Evolutionary conservation across 2,113 vertebrate genomes (phyloP), one percentile per base, ranked within the genome.

Genomic region (Seriola rivoliana): DNA sequence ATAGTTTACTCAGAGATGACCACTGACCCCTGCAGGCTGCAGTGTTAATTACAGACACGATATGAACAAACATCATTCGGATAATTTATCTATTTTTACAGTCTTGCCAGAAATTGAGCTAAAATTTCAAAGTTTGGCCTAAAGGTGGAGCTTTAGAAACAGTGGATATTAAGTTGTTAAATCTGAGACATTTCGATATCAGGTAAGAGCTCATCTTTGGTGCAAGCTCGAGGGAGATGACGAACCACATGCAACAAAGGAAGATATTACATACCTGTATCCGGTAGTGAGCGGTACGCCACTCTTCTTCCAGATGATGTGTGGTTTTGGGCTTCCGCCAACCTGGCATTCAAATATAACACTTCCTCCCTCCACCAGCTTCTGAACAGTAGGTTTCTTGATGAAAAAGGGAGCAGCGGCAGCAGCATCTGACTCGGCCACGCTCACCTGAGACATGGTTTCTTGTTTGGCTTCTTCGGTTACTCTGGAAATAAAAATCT

Each of bases 291-390:
- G 95, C 82, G 97, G 97, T 72, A 99, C 93, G 17, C 98, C 98
- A 14, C 95, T 95, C 93, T 99, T 99, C 94, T 98, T 99, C 98
- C 98, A 99, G 93, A 96, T 96, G 86, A 99, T 89, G 13, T 99
- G 97, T 75, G 98, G 98, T 91, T 95, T 97, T 71, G 98, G 98
- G 88, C 95, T 98, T 80, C 98, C 98, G 21, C 96, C 97, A 29
- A 99, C 93, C 87, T 98, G 97, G 81, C 97, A 99, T 52, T 97
- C 96, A 93, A 99, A 99, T 76, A 97, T 88, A 5, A 99, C 86
- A 23, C 96, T 96, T 79, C 95, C 97, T 66, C 98, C 98, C 95
- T 99, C 98, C 65, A 97, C 95, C 85, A 99, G 93, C 92, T 96
- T 98, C 93, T 99, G 98, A 21, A 97, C 80, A 25, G 82, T 90